phyloP scores from a whole-genome alignment of 1,140 invertebrate genomes.

The Drosophila fuyamai region DNA sequence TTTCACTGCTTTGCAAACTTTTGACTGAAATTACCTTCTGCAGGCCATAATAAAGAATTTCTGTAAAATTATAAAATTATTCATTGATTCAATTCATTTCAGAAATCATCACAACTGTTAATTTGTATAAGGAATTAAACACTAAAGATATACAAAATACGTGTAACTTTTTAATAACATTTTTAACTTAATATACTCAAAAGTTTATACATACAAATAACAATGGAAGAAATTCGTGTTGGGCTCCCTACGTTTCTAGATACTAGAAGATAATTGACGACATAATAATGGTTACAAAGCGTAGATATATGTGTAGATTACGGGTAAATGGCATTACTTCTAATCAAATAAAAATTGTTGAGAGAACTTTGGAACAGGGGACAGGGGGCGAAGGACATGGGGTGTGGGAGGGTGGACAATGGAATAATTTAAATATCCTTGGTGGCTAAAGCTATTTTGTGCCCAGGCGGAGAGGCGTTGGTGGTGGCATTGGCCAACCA shows the following conservation, averaged over 20 bases:
- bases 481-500: slow-evolving; percentile 22
- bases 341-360: slow-evolving; percentile 9
- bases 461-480: slow-evolving; percentile 6
- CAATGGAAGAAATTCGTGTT: slow-evolving; percentile 39
- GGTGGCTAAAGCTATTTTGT: slow-evolving; percentile 45
- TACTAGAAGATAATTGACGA: slow-evolving; percentile 62
- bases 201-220: slow-evolving; percentile 23
- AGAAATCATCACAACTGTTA: too few relatives aligned
- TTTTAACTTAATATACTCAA: slow-evolving; percentile 25
- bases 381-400: background rate
- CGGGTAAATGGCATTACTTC: slow-evolving; percentile 28
- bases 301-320: slow-evolving; percentile 15
- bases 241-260: slow-evolving; percentile 61
- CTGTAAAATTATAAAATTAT: too few relatives aligned
- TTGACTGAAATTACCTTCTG: too few relatives aligned
- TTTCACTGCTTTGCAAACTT: too few relatives aligned
- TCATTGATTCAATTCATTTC: too few relatives aligned
- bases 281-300: slow-evolving; percentile 16
- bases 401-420: background rate
- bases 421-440: slow-evolving; percentile 54
- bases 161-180: slow-evolving; percentile 35
- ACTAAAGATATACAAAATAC: slow-evolving; percentile 7
- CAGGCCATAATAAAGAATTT: too few relatives aligned
- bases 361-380: background rate
- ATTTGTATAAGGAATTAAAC: background rate